Evolutionary conservation across 2,888 invertebrate genomes (phyloP).

Genomic region (Volucella bombylans): DNA sequence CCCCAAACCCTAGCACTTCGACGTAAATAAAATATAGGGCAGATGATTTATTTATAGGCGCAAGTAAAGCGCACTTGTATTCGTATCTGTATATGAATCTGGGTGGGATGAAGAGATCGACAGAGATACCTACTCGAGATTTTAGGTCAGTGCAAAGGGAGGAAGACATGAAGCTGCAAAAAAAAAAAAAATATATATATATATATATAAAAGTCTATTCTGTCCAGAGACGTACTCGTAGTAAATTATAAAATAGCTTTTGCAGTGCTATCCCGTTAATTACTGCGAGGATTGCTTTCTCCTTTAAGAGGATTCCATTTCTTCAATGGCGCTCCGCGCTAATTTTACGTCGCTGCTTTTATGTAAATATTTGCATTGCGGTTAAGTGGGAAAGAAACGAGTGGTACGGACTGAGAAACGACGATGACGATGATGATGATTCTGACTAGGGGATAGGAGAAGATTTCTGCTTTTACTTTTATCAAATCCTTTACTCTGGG

Average conservation of each 20-base stretch:
- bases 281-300: slow-evolving; percentile 51
- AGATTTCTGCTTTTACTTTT: slow-evolving; percentile 30
- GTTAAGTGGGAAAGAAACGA: slow-evolving; percentile 5
- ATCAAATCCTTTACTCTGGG: background rate
- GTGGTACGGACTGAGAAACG: background rate
- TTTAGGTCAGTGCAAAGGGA: slow-evolving; percentile 42
- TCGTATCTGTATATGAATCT: slow-evolving; percentile 3
- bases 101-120: background rate
- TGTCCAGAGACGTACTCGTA: slow-evolving; percentile 11
- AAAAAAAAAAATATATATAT: too few species aligned
- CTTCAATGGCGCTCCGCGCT: background rate
- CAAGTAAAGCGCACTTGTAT: slow-evolving; percentile 1
- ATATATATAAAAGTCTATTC: background rate
- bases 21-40: slow-evolving; percentile 70
- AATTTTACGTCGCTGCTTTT: slow-evolving; percentile 21
- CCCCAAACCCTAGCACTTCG: slow-evolving; percentile 10
- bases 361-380: slow-evolving; percentile 61
- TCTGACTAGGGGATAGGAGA: slow-evolving; percentile 25
- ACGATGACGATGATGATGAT: slow-evolving; percentile 23
- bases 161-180: background rate
- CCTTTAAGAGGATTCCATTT: slow-evolving; percentile 28
- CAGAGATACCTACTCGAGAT: slow-evolving; percentile 29
- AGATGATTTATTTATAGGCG: slow-evolving; percentile 71
- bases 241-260: slow-evolving; percentile 61
- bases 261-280: slow-evolving; percentile 42